phyloP scores from a whole-genome alignment of 2,888 invertebrate genomes.

The Dexiosoma caninum region DNA sequence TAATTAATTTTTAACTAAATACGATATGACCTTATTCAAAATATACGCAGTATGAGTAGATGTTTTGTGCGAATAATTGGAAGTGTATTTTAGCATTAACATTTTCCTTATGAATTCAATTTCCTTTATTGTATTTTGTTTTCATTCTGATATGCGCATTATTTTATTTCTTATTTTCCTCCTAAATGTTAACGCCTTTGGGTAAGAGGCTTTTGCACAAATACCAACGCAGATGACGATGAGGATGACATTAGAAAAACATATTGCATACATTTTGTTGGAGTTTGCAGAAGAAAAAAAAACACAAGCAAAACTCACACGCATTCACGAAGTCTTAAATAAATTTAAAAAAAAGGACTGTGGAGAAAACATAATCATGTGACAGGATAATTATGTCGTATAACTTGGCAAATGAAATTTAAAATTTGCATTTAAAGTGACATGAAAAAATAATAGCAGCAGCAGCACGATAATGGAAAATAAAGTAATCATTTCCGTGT shows the following conservation, averaged over 20 bases:
- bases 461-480: background rate
- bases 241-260: slow-evolving; percentile 56
- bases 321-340: slow-evolving; percentile 7
- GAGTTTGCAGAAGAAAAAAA: slow-evolving; percentile 27
- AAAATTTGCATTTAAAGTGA: slow-evolving; percentile 73
- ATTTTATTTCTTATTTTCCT: slow-evolving; percentile 34
- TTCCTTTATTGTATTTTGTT: slow-evolving; percentile 45
- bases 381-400: slow-evolving; percentile 71
- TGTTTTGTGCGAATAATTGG: background rate
- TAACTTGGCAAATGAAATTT: slow-evolving; percentile 62
- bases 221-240: slow-evolving; percentile 28
- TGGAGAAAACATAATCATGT: slow-evolving; percentile 68
- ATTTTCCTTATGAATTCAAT: slow-evolving; percentile 57
- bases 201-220: slow-evolving; percentile 60
- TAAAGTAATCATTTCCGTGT: slow-evolving; percentile 15
- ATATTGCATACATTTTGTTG: slow-evolving; percentile 66
- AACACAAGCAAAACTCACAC: slow-evolving; percentile 10
- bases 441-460: slow-evolving; percentile 56
- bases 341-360: background rate
- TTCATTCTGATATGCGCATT: slow-evolving; percentile 28
- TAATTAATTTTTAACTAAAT: background rate
- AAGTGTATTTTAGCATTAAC: slow-evolving; percentile 52
- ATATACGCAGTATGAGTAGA: background rate
- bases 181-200: slow-evolving; percentile 67
- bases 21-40: background rate